A percentile compares a stretch with the other conserved stretches of the same genome.
phyloP scores from a whole-genome alignment of 92 coral and sea anemone genomes.

The Umimayanthus chanpuru region DNA sequence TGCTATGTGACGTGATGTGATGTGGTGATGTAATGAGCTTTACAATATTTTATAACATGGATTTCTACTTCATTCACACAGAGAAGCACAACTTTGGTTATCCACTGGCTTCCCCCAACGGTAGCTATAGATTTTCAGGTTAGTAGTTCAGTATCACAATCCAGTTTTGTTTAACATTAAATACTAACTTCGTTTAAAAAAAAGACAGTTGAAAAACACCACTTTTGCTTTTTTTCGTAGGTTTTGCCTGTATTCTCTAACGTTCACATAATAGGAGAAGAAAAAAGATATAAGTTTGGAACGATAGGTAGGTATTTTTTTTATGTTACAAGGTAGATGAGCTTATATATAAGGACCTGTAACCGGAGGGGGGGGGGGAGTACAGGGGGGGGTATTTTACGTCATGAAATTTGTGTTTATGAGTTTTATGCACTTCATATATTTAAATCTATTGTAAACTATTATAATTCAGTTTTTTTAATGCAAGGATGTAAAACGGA shows the following conservation, averaged over 20 bases:
- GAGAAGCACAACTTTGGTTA: not conserved
- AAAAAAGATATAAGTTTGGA: not conserved
- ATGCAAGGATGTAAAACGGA: no score
- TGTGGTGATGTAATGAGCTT: not conserved
- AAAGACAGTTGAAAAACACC: no score
- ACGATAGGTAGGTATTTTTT: conserved; percentile 7
- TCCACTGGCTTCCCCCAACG: not conserved
- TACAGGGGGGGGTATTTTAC: no score
- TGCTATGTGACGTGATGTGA: no score
- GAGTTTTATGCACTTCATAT: no score
- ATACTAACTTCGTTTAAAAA: not conserved
- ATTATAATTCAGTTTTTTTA: no score
- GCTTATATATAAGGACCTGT: no score
- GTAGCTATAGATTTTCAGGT: conserved; percentile 26
- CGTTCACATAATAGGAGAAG: not conserved
- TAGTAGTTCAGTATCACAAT: not conserved
- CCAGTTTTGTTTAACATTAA: not conserved
- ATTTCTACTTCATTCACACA: not conserved
- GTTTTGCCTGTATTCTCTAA: conserved; percentile 30
- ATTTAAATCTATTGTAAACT: no score
- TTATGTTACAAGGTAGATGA: no score
- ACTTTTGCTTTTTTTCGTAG: not conserved
- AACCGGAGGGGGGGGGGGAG: no score
- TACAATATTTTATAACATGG: not conserved
- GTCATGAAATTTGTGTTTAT: no score